Base-by-base conservation (phyloP, 2,888 invertebrate species). In the Coleophora flavipennella region DNA sequence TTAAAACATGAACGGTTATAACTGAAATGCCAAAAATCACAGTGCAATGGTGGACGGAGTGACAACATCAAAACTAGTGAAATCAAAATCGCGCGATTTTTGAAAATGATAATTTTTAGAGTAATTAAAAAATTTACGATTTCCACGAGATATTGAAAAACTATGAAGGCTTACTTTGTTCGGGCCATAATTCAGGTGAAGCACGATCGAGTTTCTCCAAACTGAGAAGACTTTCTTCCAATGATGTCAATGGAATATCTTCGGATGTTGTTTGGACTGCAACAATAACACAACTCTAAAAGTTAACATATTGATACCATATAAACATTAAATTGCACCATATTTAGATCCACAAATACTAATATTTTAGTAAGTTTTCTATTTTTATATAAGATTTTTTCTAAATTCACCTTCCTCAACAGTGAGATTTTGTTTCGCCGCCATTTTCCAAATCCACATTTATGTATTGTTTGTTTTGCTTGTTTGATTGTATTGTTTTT, bases 101-200 rank as follows among this genome's bases (percentile, higher is more conserved):
- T 80, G 51, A 28, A 44, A 40, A 7, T n/a, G n/a, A 40, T 14
- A 31, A 32, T 13, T 27, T 39, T 31, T 35, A 12, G 27, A 28
- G 28, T n/a, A n/a, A 36, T 10, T 28, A 9, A n/a, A 29, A 9
- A n/a, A 29, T 14, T 14, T n/a, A 11, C 14, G 29, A 13, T 28
- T 36, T 29, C n/a, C 8, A n/a, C 2, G n/a, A 34, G 4, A 1
- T 13, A 33, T 26, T 12, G 28, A 13, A 34, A 33, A 41, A 27
- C 36, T 10, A 4, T 35, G 34, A 25, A 43, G 36, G 83, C 91
- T 90, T 87, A 96, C 96, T 93, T 85, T 94, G 93, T 76, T 97
- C 96, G 14, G 97, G 97, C 97, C 97, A 98, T 59, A 97, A 77
- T 67, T 97, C 96, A 27, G 97, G 97, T 2, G 97, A 97, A n/a